Percentiles rank a stretch among this genome's conserved stretches.
Evolutionary conservation across 2,797 vertebrate genomes (phyloP).

Genomic region (Phrynocephalus guinanensis): DNA sequence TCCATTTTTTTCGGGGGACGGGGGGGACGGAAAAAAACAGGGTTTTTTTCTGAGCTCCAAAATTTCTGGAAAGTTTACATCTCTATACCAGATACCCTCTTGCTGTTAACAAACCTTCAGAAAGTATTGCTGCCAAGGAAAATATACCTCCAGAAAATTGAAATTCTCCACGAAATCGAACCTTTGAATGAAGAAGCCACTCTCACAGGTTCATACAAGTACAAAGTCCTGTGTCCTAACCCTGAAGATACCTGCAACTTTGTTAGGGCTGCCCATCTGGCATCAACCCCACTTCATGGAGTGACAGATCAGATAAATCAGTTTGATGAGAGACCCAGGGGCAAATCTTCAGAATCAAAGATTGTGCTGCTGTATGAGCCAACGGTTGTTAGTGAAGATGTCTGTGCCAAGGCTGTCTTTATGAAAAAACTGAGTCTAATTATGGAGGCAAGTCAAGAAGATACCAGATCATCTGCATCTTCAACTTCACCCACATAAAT

Average conservation of each 20-base stretch:
- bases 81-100: constrained; percentile 65
- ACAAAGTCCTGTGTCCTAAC: constrained; percentile 81
- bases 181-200: constrained; percentile 83
- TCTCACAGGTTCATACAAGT: constrained; percentile 77
- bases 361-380: constrained; percentile 47
- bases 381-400: constrained; percentile 41
- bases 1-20: too few species aligned
- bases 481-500: not conserved
- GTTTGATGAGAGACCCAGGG: constrained; percentile 60
- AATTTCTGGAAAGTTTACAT: too few species aligned
- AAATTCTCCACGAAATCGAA: constrained; percentile 77
- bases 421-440: constrained; percentile 80
- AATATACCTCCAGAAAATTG: constrained; percentile 63
- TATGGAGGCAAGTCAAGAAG: too few species aligned
- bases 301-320: constrained; percentile 65
- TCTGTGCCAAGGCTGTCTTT: constrained; percentile 52
- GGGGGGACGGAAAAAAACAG: too few species aligned
- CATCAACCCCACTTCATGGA: constrained; percentile 84
- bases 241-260: constrained; percentile 87
- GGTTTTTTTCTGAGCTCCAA: too few species aligned
- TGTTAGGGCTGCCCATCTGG: constrained; percentile 79
- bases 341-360: constrained; percentile 58
- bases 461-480: too few species aligned
- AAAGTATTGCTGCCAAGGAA: constrained; percentile 63
- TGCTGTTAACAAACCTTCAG: constrained; percentile 62